Percentiles rank a stretch among this genome's conserved stretches.
These are phyloP conservation scores for Mylabris sibirica DNA, from an alignment of 2,888 invertebrate species.

Conservation along the genomic window DNA sequence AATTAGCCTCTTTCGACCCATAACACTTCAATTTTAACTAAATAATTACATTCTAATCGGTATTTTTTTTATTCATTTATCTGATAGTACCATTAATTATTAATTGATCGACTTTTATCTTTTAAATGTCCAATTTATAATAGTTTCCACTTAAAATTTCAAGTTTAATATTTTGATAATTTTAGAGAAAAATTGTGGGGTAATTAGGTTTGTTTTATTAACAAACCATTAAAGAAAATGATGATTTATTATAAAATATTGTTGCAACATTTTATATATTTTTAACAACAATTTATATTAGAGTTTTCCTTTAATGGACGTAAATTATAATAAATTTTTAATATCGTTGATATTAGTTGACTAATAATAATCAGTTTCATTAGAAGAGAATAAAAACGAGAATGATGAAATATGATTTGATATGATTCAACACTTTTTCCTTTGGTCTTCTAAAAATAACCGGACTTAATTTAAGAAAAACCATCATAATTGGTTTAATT, in stretches of 20 bases:
- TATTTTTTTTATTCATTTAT: no score
- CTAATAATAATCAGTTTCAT: background rate
- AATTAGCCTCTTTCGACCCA: no score
- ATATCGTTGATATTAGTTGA: background rate
- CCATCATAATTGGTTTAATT: no score
- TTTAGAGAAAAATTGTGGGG: background rate
- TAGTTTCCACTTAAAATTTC: no score
- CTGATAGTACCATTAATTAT: background rate
- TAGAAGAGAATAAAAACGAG: no score
- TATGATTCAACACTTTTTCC: background rate
- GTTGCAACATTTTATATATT: background rate
- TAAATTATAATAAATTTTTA: background rate
- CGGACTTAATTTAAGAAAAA: no score
- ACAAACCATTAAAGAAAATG: background rate
- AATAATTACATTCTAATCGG: no score
- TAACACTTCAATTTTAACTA: no score
- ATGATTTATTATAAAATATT: background rate
- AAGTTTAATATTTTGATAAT: no score
- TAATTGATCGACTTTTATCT: background rate
- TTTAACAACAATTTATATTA: background rate
- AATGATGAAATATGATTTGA: background rate
- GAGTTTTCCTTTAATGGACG: background rate
- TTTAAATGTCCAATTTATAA: background rate
- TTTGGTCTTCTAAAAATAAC: no score
- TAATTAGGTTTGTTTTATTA: background rate